Evolutionary conservation across 2,113 vertebrate genomes (phyloP).

Genomic region (Gasterosteus aculeatus): DNA sequence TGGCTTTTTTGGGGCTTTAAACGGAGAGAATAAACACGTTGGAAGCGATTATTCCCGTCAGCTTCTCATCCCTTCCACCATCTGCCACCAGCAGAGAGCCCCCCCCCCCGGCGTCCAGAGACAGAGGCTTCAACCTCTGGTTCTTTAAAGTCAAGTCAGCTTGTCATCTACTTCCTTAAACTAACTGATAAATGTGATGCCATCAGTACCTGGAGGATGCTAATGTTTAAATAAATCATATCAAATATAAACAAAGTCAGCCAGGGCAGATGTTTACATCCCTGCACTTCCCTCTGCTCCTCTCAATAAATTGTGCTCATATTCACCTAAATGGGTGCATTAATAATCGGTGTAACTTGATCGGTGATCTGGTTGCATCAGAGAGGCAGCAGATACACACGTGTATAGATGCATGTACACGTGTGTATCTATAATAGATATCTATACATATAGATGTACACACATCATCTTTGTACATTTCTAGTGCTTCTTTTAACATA

Average conservation of each 20-base stretch:
- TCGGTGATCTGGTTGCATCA: neutral
- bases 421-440: no score
- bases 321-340: constrained; percentile 3
- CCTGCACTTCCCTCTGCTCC: neutral
- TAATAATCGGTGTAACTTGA: constrained; percentile 23
- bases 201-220: neutral
- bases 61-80: constrained; percentile 33
- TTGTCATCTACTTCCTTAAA: no score
- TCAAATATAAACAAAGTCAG: no score
- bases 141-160: no score
- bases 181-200: neutral
- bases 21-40: constrained; percentile 42
- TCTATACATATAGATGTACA: no score
- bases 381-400: neutral
- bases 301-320: neutral
- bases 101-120: no score
- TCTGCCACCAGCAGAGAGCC: constrained; percentile 24
- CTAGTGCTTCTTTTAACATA: neutral
- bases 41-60: constrained; percentile 31
- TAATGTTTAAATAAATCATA: no score
- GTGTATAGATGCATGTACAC: no score
- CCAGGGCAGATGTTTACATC: neutral
- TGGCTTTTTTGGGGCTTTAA: constrained; percentile 27
- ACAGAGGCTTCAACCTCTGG: no score
- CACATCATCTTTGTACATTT: no score